Evolutionary conservation across 2,797 vertebrate species (phyloP).

Genomic region (Sarcoramphus papa): DNA sequence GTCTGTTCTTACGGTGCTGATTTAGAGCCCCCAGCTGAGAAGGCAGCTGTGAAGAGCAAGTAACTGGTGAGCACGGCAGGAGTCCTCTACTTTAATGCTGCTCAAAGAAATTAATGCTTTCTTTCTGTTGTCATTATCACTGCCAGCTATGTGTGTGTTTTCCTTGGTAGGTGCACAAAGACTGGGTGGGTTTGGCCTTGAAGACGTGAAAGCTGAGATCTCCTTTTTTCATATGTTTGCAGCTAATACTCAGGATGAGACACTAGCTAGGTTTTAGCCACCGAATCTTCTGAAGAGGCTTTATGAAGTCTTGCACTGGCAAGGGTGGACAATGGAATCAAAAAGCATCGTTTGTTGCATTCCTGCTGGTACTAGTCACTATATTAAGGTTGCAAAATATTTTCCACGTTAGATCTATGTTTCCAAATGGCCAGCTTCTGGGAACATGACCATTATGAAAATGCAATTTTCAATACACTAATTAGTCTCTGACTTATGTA

Average conservation of each 20-base stretch:
- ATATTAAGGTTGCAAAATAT: background rate
- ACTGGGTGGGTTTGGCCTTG: background rate
- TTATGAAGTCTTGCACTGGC: background rate
- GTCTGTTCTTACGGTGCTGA: constrained; percentile 44
- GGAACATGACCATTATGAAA: background rate
- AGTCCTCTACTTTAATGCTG: constrained; percentile 25
- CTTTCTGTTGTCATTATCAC: constrained; percentile 45
- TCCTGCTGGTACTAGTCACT: background rate
- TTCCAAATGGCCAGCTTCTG: background rate
- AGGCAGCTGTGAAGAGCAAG: constrained; percentile 63
- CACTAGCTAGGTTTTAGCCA: constrained; percentile 9
- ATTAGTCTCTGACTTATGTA: background rate
- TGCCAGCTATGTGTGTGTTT: constrained; percentile 38
- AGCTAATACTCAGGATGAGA: background rate
- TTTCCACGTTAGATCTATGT: background rate
- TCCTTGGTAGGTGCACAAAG: constrained; percentile 3
- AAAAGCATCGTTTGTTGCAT: rapidly evolving
- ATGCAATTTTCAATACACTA: background rate
- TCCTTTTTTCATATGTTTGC: background rate
- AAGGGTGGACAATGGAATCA: background rate
- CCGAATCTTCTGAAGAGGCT: background rate
- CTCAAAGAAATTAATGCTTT: constrained; percentile 57
- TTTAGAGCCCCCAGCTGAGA: constrained; percentile 67
- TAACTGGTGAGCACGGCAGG: constrained; percentile 50
- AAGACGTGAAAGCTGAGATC: background rate